Base-by-base conservation (phyloP, 2,888 invertebrate species). In the Hipparchia semele region DNA sequence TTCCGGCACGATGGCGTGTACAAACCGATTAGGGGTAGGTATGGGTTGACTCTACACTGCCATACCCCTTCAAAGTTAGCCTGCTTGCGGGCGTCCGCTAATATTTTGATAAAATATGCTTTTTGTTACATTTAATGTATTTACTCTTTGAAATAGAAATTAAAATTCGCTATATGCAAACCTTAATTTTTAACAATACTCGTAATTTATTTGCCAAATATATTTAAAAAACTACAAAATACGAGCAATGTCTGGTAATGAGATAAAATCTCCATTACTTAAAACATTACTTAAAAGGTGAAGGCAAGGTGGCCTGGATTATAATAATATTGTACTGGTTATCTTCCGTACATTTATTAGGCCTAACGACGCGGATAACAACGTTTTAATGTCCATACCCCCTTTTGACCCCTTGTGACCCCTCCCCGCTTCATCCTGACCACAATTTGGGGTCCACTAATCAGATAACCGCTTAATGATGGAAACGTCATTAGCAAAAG, bases 391-490 rank as follows among this genome's bases (percentile, higher is more conserved):
- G 74, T 71, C 72, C 56, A 56, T 59, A 71, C 72, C 51, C 74
- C 51, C 72, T 70, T 53, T 53, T 12, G 12, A 53, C 51, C 33
- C 58, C n/a, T 23, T 39, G 71, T 65, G 33, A 33, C 74, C 75
- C 68, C 68, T 71, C 71, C 60, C 70, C 67, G 68, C 77, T 79
- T 77, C 78, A 75, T 79, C 78, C 80, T 79, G 80, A 80, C 83
- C 83, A 81, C 82, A 83, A 80, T 81, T 81, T 81, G 78, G 79
- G 81, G 79, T 79, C 74, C 81, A 71, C 71, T 75, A 87, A 87
- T 87, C 86, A 84, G 84, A 86, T 87, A 87, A 86, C 86, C 82
- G 79, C 79, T 80, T 85, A 83, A 86, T 83, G 86, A 85, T 79
- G 76, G 76, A 82, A 84, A 83, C 84, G 81, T 79, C 79, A 84